Conservation (phyloP, 2,888 invertebrate species). For the Pristionchus exspectatus region DNA sequence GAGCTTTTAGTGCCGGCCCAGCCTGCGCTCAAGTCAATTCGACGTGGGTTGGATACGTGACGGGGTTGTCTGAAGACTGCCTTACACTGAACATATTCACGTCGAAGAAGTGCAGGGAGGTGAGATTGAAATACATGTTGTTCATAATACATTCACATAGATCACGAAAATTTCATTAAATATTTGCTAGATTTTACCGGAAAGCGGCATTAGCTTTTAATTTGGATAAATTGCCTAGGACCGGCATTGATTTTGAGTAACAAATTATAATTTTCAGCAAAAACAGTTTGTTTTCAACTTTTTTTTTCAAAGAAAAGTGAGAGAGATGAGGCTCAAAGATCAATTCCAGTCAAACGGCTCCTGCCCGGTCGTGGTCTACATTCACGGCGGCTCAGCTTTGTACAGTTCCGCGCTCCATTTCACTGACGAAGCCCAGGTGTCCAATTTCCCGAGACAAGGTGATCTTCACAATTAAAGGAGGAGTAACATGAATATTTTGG, state of each 20-base stretch:
- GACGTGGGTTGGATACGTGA: neutral
- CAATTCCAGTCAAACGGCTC: neutral
- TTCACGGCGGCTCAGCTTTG: constrained; percentile 5
- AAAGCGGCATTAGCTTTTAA: too few species aligned
- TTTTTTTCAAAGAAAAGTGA: too few species aligned
- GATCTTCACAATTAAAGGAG: neutral
- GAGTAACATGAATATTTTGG: neutral
- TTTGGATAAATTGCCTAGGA: neutral
- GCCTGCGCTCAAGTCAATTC: neutral
- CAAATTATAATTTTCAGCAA: neutral
- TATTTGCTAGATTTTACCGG: too few species aligned
- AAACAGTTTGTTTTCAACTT: too few species aligned
- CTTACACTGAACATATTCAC: constrained; percentile 21
- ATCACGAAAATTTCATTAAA: too few species aligned
- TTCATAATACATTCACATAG: neutral
- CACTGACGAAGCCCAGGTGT: neutral
- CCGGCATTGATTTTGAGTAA: neutral
- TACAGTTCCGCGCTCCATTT: neutral
- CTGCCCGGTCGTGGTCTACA: constrained; percentile 36
- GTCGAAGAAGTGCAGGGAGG: neutral
- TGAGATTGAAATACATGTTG: neutral
- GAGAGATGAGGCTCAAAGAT: too few species aligned
- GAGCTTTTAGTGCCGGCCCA: neutral
- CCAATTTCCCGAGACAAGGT: constrained; percentile 14
- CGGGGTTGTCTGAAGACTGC: constrained; percentile 39